Evolutionary conservation across 2,888 invertebrate species (phyloP), one percentile per base, ranked within the genome.

Genomic region (Zaprionus obscuricornis): DNA sequence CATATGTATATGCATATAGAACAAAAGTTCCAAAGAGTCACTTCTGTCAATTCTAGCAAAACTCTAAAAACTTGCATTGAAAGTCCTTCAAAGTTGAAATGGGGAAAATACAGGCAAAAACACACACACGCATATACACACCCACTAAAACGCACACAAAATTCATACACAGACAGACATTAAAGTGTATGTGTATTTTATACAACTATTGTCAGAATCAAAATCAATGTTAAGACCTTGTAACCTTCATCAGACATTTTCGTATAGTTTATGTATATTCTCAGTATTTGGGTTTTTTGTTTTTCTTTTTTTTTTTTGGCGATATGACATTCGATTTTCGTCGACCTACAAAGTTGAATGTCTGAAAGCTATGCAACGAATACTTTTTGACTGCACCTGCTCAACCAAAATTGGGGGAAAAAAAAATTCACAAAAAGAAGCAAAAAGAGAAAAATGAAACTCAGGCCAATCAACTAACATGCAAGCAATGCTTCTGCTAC

Each of bases 141-240:
- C 17, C 29, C 40, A 60, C n/a, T n/a, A n/a, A n/a, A n/a, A n/a
- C n/a, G n/a, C n/a, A n/a, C n/a, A n/a, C n/a, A n/a, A n/a, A n/a
- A n/a, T n/a, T n/a, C n/a, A n/a, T n/a, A n/a, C n/a, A n/a, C n/a
- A n/a, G n/a, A n/a, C n/a, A n/a, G n/a, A n/a, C n/a, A n/a, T n/a
- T n/a, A n/a, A 24, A 24, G 8, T 8, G 5, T 24, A 6, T 24
- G 5, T 24, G 24, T 24, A 8, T 6, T 24, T 6, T 58, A 29
- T 29, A 31, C 27, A 54, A 33, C 45, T 47, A 54, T 71, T 76
- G 67, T 56, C 50, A 58, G 74, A 77, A 65, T 52, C 70, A 74
- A 71, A 71, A 74, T 74, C 73, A 77, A 74, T 74, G 78, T 74
- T 73, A 64, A 57, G 69, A 65, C 73, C 78, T 74, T 77, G 73